Conservation (phyloP, 53 echinoderm and acorn worm genomes). For the Antedon mediterranea region DNA sequence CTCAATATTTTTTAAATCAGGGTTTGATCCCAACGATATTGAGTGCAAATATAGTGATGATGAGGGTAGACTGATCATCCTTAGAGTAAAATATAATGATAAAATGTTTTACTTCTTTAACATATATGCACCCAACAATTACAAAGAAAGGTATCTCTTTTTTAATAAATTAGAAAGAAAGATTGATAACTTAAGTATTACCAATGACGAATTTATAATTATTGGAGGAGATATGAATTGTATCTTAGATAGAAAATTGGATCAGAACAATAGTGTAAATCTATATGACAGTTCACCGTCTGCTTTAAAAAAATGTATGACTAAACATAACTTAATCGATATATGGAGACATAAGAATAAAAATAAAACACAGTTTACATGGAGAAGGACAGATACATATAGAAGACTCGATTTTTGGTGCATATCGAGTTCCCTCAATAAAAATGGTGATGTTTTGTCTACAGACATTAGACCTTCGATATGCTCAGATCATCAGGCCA, state of each 20-base stretch:
- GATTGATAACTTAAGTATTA: not conserved
- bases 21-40: not conserved
- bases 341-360: not conserved
- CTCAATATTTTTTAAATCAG: not conserved
- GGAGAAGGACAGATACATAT: not conserved
- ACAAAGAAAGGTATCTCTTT: not conserved
- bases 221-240: not conserved
- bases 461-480: not conserved
- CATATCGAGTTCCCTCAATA: not conserved
- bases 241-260: not conserved
- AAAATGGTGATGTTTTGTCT: not conserved
- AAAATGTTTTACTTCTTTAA: not conserved
- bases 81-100: not conserved
- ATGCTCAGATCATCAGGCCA: not conserved
- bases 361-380: not conserved
- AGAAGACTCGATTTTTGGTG: not conserved
- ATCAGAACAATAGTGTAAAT: not conserved
- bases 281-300: not conserved
- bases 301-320: not conserved
- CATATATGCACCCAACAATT: not conserved
- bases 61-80: not conserved
- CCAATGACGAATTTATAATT: not conserved
- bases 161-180: not conserved
- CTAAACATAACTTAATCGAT: not conserved
- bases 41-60: not conserved